Conservation (phyloP, 2,113 vertebrate species). For the Nibea albiflora region DNA sequence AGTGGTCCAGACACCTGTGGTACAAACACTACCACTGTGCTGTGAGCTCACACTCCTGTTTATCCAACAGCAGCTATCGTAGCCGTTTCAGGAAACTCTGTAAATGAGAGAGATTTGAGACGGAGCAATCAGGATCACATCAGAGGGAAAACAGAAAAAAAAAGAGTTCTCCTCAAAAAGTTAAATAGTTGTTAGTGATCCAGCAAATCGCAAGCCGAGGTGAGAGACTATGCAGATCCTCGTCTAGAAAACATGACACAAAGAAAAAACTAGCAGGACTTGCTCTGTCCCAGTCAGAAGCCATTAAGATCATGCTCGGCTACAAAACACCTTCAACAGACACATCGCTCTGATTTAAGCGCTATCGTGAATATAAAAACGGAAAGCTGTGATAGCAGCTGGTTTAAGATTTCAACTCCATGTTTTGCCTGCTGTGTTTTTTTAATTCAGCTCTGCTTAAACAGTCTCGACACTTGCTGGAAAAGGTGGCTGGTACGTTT, state of each 20-base stretch:
- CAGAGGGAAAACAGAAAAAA: too few species aligned
- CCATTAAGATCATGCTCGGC: not conserved
- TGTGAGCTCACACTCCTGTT: too few species aligned
- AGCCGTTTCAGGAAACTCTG: too few species aligned
- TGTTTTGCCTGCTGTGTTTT: not conserved
- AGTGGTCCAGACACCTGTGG: too few species aligned
- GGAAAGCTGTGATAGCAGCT: not conserved
- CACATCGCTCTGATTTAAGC: not conserved
- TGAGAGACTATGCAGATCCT: not conserved
- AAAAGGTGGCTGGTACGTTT: not conserved
- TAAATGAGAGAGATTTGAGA: too few species aligned
- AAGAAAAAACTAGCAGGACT: not conserved
- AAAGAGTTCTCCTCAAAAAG: too few species aligned
- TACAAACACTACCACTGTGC: too few species aligned
- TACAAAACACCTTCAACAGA: not conserved
- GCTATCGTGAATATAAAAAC: not conserved
- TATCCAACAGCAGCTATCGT: too few species aligned
- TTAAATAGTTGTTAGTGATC: not conserved
- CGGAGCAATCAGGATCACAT: too few species aligned
- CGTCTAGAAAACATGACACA: not conserved
- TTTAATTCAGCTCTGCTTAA: not conserved
- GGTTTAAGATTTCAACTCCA: not conserved
- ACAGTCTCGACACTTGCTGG: conserved; percentile 1
- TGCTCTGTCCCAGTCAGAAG: not conserved
- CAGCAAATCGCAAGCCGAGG: not conserved